phyloP scores from a whole-genome alignment of 2,113 vertebrate species.

The Porphyrio hochstetteri region DNA sequence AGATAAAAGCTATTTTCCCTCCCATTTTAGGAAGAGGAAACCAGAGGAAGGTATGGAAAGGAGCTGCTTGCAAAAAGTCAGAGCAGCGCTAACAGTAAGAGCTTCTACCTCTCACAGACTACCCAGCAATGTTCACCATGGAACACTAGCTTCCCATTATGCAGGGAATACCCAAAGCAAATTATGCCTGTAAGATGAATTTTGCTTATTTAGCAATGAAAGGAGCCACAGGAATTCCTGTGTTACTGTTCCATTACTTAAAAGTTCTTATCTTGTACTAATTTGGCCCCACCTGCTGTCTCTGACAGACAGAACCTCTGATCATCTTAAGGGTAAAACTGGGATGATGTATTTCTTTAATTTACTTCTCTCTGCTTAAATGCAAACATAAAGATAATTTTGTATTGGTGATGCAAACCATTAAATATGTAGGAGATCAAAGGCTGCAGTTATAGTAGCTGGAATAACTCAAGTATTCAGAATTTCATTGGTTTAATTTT shows the following conservation, averaged over 20 bases:
- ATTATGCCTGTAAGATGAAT: neutral
- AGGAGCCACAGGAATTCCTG: fast-evolving
- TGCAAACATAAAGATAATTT: neutral
- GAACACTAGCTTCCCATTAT: neutral
- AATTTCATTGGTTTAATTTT: neutral
- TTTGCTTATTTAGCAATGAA: neutral
- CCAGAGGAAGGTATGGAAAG: neutral
- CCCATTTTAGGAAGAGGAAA: neutral
- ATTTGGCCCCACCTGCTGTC: neutral
- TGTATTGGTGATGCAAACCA: neutral
- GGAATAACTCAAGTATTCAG: neutral
- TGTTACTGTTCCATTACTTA: neutral
- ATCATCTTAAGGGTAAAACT: neutral
- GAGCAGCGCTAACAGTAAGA: neutral
- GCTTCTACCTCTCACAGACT: neutral
- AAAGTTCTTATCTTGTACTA: neutral
- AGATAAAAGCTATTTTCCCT: neutral
- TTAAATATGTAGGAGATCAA: neutral
- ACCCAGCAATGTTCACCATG: neutral
- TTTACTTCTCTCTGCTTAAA: neutral
- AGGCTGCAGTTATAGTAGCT: neutral
- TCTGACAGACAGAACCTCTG: neutral
- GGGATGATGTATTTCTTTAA: neutral
- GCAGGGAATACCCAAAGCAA: neutral
- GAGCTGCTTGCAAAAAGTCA: neutral